Percentiles rank a stretch among this genome's conserved stretches.
Conservation (phyloP, 2,797 vertebrate genomes). For the Poecilia gillii region DNA sequence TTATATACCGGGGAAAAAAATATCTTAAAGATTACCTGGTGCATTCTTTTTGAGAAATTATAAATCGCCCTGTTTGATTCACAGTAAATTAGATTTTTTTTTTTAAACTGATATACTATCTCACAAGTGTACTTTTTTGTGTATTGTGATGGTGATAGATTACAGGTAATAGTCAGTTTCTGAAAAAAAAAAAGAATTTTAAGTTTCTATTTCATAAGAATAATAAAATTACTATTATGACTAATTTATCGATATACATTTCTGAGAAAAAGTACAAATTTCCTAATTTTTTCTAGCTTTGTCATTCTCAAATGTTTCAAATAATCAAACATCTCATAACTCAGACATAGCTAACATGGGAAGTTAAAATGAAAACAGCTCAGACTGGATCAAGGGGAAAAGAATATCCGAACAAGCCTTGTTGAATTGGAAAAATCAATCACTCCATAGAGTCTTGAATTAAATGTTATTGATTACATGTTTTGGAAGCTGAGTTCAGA, state of each 20-base stretch:
- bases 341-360: background rate
- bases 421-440: background rate
- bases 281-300: background rate
- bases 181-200: background rate
- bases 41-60: background rate
- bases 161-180: background rate
- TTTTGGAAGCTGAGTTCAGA: background rate
- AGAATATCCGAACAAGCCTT: background rate
- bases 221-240: background rate
- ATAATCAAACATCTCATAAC: background rate
- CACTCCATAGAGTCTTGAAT: background rate
- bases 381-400: background rate
- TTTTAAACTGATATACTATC: background rate
- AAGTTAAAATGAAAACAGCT: background rate
- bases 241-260: background rate
- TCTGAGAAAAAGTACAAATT: background rate
- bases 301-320: background rate
- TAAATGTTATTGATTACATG: background rate
- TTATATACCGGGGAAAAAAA: background rate
- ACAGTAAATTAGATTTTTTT: background rate
- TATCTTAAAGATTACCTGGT: background rate
- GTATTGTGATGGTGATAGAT: background rate
- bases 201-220: background rate
- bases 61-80: background rate
- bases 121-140: background rate